Evolutionary conservation across 2,113 vertebrate species (phyloP).

Genomic region (Thermophis baileyi): DNA sequence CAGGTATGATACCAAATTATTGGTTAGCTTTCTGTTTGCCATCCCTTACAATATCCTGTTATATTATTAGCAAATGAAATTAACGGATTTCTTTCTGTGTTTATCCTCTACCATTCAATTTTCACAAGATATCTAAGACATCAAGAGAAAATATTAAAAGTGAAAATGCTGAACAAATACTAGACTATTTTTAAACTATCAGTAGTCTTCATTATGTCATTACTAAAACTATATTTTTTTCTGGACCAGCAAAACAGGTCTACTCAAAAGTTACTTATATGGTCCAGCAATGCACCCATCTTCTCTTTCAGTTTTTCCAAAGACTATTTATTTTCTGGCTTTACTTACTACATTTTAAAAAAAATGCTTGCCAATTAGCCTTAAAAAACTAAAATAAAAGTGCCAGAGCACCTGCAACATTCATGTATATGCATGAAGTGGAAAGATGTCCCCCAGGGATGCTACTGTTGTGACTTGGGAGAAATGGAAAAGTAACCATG

Average conservation of each 20-base stretch:
- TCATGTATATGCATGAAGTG: conserved; percentile 73
- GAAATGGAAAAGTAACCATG: conserved; percentile 77
- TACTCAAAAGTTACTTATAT: conserved; percentile 32
- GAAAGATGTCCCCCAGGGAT: conserved; percentile 72
- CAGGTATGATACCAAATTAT: background rate
- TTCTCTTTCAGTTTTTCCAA: conserved; percentile 12
- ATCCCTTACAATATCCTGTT: too few species aligned
- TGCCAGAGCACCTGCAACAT: conserved; percentile 69
- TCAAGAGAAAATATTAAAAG: background rate
- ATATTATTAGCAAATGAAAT: background rate
- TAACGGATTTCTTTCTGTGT: background rate
- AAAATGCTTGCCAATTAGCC: conserved; percentile 37
- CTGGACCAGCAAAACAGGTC: background rate
- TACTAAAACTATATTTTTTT: background rate
- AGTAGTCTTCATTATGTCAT: background rate
- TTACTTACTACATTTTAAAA: conserved; percentile 42
- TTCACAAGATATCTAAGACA: background rate
- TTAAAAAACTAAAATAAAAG: conserved; percentile 69
- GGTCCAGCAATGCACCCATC: conserved; percentile 30
- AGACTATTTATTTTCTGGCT: conserved; percentile 44
- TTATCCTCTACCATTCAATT: background rate
- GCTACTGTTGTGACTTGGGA: conserved; percentile 73
- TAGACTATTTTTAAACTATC: background rate
- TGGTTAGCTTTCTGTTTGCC: background rate
- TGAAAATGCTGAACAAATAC: background rate